Percentiles rank a stretch among this genome's conserved stretches.
Evolutionary conservation across 2,888 invertebrate species (phyloP).

Genomic region (Melanotus villosus): DNA sequence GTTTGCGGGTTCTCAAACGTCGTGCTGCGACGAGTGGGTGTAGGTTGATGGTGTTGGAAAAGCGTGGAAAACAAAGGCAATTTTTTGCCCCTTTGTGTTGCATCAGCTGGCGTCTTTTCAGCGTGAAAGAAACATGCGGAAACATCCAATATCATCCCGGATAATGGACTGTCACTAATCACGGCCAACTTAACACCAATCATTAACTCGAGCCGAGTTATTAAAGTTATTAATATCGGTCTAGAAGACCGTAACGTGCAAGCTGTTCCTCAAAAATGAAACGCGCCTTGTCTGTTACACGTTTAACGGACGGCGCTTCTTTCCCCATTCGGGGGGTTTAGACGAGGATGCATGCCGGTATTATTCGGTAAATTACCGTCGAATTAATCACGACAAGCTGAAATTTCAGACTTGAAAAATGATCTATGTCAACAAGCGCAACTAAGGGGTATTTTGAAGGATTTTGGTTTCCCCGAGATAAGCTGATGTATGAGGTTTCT

Average conservation of each 20-base stretch:
- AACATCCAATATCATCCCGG: conserved; percentile 37
- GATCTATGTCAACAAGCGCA: conserved; percentile 29
- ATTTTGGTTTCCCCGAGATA: conserved; percentile 21
- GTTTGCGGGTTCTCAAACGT: no score
- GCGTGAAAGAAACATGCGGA: conserved; percentile 21
- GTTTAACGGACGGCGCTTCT: no score
- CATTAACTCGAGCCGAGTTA: conserved; percentile 40
- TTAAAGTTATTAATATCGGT: conserved; percentile 44
- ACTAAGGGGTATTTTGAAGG: conserved; percentile 24
- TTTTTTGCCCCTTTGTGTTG: conserved; percentile 13
- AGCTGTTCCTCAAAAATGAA: conserved; percentile 23
- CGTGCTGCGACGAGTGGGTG: no score
- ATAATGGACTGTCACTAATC: conserved; percentile 45
- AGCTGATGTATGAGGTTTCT: conserved; percentile 19
- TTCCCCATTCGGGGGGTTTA: not conserved
- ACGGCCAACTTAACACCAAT: conserved; percentile 45
- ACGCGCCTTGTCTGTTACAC: not conserved
- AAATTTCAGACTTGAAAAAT: conserved; percentile 38
- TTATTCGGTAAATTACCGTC: conserved; percentile 38
- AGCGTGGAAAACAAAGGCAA: conserved; percentile 20
- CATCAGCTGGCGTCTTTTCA: conserved; percentile 33
- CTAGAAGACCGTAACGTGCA: conserved; percentile 21
- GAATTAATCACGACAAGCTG: conserved; percentile 31
- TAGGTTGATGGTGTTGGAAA: no score
- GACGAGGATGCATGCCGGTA: conserved; percentile 19